Conservation (phyloP, 2,113 vertebrate genomes). For the Seriola dumerili region DNA sequence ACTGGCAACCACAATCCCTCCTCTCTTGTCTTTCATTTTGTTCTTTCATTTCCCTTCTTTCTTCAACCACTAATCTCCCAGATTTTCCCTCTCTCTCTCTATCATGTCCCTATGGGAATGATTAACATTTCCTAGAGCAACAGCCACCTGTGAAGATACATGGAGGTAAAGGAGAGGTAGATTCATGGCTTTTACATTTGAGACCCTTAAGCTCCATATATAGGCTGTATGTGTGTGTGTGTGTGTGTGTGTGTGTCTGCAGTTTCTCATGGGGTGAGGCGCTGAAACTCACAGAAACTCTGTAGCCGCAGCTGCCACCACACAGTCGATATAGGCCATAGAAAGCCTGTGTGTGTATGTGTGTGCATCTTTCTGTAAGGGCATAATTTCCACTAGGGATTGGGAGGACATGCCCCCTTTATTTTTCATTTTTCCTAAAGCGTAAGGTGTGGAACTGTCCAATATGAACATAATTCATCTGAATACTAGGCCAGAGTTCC, state of each 20-base stretch:
- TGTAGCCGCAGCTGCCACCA: neutral
- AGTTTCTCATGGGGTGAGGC: neutral
- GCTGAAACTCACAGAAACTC: neutral
- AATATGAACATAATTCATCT: too few relatives aligned
- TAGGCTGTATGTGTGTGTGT: neutral
- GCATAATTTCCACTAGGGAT: neutral
- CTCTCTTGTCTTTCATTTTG: slow-evolving; percentile 36
- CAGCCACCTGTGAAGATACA: slow-evolving; percentile 52
- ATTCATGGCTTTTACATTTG: slow-evolving; percentile 42
- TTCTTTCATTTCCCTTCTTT: slow-evolving; percentile 39
- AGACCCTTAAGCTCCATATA: slow-evolving; percentile 25
- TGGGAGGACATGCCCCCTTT: neutral
- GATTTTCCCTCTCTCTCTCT: slow-evolving; percentile 21
- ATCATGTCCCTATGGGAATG: slow-evolving; percentile 33
- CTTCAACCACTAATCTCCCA: slow-evolving; percentile 32
- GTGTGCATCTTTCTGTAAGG: neutral
- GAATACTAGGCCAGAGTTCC: neutral
- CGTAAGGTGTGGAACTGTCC: too few relatives aligned
- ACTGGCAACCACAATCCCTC: slow-evolving; percentile 26
- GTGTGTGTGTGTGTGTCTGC: neutral
- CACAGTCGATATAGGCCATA: neutral
- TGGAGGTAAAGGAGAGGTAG: slow-evolving; percentile 40
- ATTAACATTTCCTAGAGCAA: slow-evolving; percentile 51
- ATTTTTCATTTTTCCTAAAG: neutral
- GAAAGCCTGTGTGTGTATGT: neutral